Base-by-base conservation (phyloP, 2,113 vertebrate genomes). In the Circaetus gallicus region DNA sequence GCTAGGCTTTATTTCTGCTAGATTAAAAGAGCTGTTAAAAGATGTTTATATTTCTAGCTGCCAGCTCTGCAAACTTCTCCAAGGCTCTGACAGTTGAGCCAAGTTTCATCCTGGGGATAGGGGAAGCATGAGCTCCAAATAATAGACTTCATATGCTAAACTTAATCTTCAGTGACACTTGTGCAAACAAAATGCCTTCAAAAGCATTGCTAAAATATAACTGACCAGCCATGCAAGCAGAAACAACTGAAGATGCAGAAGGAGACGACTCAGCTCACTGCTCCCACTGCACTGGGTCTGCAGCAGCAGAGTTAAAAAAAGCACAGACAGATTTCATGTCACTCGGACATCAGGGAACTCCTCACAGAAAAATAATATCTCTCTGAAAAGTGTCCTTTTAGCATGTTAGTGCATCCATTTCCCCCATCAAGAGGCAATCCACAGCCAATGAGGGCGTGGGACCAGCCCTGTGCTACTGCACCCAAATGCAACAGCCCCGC, bases 401-500 rank as follows among this genome's bases (percentile, higher is more conserved):
- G 20, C 20, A 6, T 4, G 1, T 42, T 25, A 13, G 16, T 15
- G 16, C 13, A 43, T 5, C 67, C 32, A 7, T 14, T 31, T 40
- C 19, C 59, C 53, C 49, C 38, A 10, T 3, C 19, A 26, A 16
- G 59, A 13, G 20, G 28, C 3, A 5, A 42, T 16, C 11, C 47
- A 61, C 15, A 26, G 50, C 24, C 11, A 8, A 0, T 0, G 0
- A 43, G 70, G 45, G 22, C 7, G 6, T 0, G 17, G 45, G 17
- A 12, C 7, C 3, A 8, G 66, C 34, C 32, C 56, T 4, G 15
- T 7, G 26, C 1, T 1, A 32, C 5, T 14, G 31, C 36, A 42
- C 28, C 21, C 5, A 1, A 28, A 5, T 0, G 2, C 0, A 6
- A 18, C 6, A 2, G 28, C 0, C 34, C 16, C 4, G 0, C 0